Evolutionary conservation across 1,140 invertebrate species (phyloP).

Genomic region (Lysiphlebus fabarum): DNA sequence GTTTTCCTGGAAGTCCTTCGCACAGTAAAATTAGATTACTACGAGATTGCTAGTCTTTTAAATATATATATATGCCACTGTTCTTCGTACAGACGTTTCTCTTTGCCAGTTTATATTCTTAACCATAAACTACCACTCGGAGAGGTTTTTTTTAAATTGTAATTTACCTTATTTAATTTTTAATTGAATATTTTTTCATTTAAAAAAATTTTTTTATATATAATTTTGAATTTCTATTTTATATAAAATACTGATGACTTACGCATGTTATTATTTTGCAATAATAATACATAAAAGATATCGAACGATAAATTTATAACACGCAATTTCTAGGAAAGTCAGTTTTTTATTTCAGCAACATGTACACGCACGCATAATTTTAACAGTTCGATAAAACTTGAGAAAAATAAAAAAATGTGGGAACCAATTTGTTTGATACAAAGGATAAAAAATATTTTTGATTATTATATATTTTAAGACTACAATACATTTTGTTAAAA

Average conservation of each 20-base stretch:
- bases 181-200: neutral
- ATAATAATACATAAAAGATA: constrained; percentile 6
- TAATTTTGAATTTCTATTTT: neutral
- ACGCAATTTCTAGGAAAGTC: constrained; percentile 46
- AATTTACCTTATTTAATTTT: neutral
- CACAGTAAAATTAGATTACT: constrained; percentile 51
- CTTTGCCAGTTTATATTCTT: neutral
- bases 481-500: too few relatives aligned
- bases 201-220: too few relatives aligned
- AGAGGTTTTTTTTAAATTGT: constrained; percentile 5
- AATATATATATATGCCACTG: constrained; percentile 15
- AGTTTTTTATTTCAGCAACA: constrained; percentile 35
- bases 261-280: neutral
- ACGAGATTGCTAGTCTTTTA: constrained; percentile 45
- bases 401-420: neutral
- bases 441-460: neutral
- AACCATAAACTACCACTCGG: constrained; percentile 7
- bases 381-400: constrained; percentile 1
- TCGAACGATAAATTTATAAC: constrained; percentile 30
- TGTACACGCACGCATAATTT: constrained; percentile 31
- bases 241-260: neutral
- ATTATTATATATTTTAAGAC: neutral
- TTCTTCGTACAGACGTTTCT: constrained; percentile 4
- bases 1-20: constrained; percentile 47
- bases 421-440: neutral